Evolutionary conservation across 2,113 vertebrate genomes (phyloP), one percentile per base, ranked within the genome.

Genomic region (Coreoperca whiteheadi): DNA sequence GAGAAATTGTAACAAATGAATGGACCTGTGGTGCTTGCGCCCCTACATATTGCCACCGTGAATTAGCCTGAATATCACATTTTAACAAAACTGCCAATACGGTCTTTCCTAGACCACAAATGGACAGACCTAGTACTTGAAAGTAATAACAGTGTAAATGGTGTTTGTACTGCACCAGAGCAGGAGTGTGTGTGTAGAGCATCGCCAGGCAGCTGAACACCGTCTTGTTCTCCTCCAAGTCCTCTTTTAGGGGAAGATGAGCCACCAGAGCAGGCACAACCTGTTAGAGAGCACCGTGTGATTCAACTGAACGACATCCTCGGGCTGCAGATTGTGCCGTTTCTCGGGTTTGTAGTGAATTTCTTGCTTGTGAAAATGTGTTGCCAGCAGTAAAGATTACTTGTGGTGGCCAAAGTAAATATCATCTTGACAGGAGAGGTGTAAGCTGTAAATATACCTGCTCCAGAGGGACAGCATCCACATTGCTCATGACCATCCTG

Each of bases 171-270:
- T 12, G 57, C 90, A 94, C 94, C 94, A 94, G 70, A 56, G 74
- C 65, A 74, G 95, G 93, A 32, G 78, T 94, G 64, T 89, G 91
- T n/a, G 94, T 93, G 82, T 97, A 95, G 32, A 98, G 93, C 90
- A 97, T 94, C 21, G 85, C 72, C 91, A 98, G 93, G 81, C 97
- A 97, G 60, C 71, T 94, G 67, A 96, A 97, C 20, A 98, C 92
- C 0, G 97, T 97, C 77, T 94, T 91, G 92, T 97, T 97, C 71
- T 98, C 97, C 89, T 97, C 96, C 77, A 97, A 64, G 89, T 98
- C 97, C 73, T 97, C 96, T 89, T 95, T 96, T 32, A 98, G 94
- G 0, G 97, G 97, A 23, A 98, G 95, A 37, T 82, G 86, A 0
- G 76, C 90, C 48, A 97, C 89, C 57, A 98, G 86, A 25, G 95